Evolutionary conservation across 2,113 vertebrate genomes (phyloP).

Genomic region (Chiloscyllium plagiosum): DNA sequence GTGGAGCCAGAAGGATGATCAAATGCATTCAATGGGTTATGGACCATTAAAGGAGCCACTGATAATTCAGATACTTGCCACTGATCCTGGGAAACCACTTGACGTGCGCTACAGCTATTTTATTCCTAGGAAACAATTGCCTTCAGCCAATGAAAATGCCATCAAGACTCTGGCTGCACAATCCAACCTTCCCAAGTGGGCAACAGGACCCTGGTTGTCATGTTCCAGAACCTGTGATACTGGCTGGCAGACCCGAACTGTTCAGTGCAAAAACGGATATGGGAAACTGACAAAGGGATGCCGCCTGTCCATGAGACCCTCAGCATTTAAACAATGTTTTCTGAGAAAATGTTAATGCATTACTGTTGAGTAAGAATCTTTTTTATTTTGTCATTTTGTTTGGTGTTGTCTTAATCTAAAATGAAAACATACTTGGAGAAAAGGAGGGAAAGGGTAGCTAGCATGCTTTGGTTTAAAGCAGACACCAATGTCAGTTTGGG

Average conservation of each 20-base stretch:
- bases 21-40: conserved; percentile 85
- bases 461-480: conserved; percentile 5
- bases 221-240: conserved; percentile 93
- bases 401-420: conserved; percentile 38
- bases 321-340: conserved; percentile 89
- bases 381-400: conserved; percentile 40
- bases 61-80: conserved; percentile 84
- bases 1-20: conserved; percentile 90
- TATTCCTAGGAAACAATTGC: conserved; percentile 63
- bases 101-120: conserved; percentile 94
- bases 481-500: neutral
- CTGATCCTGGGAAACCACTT: conserved; percentile 74
- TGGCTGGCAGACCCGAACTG: conserved; percentile 95
- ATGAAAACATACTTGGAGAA: conserved; percentile 43
- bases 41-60: conserved; percentile 73
- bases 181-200: conserved; percentile 68
- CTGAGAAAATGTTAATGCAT: conserved; percentile 79
- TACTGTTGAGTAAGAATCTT: conserved; percentile 51
- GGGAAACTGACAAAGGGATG: conserved; percentile 83
- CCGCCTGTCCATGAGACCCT: conserved; percentile 69
- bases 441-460: conserved; percentile 33
- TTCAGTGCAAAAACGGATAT: conserved; percentile 82
- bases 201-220: conserved; percentile 80
- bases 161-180: conserved; percentile 44
- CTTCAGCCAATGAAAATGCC: conserved; percentile 48